These are phyloP conservation scores for Cerceris ruficornis DNA, from an alignment of 2,888 invertebrate species.

Conservation along the genomic window DNA sequence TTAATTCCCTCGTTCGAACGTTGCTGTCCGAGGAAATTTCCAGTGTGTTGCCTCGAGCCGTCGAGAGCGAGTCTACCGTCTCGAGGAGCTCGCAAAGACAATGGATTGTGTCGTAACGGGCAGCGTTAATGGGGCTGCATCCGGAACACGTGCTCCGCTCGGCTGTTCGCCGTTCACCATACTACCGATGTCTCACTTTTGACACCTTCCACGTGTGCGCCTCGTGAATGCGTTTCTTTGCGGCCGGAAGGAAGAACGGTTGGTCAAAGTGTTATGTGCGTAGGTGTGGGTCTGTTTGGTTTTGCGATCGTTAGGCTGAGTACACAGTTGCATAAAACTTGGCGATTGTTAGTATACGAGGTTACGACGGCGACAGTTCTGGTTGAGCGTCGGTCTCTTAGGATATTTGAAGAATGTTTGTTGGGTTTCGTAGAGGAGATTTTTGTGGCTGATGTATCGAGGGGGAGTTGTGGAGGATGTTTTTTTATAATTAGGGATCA, in stretches of 20 bases:
- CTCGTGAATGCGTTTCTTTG: conserved; percentile 45
- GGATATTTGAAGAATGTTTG: no score
- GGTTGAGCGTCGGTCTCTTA: no score
- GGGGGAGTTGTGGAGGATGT: no score
- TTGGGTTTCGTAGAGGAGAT: no score
- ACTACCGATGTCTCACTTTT: conserved; percentile 42
- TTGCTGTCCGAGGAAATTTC: conserved; percentile 19
- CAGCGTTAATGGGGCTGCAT: conserved; percentile 36
- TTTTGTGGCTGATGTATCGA: no score
- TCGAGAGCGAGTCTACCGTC: neutral
- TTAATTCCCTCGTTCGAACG: conserved; percentile 32
- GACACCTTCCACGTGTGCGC: conserved; percentile 65
- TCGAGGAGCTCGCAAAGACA: conserved; percentile 21
- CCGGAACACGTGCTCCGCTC: conserved; percentile 33
- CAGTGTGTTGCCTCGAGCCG: conserved; percentile 3
- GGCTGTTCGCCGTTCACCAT: conserved; percentile 5
- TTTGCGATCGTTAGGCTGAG: no score
- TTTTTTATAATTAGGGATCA: no score
- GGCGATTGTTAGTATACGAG: no score
- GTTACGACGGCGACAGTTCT: no score
- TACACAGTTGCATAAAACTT: no score
- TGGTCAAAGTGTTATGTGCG: conserved; percentile 9
- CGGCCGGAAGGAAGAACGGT: conserved; percentile 70
- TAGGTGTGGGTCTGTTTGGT: no score
- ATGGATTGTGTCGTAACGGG: conserved; percentile 33